Base-by-base conservation (phyloP, 2,888 invertebrate genomes). In the Mesorhabditis spiculigera region DNA sequence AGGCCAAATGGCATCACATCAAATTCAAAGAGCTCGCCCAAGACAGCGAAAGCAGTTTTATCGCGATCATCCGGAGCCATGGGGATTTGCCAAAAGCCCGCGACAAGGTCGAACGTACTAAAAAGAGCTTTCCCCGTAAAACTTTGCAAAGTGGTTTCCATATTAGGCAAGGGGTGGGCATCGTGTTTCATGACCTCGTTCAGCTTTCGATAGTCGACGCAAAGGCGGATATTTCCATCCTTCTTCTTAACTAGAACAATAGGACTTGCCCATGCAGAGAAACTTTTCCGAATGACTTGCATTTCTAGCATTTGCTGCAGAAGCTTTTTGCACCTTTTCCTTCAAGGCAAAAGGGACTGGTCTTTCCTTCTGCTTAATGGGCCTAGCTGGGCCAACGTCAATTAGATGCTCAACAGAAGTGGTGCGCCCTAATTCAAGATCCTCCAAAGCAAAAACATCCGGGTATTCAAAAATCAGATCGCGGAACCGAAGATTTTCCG, bases 11-110 rank as follows among this genome's bases (percentile, higher is more conserved):
- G n/a, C n/a, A n/a, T n/a, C n/a, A n/a, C 75, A 5, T 70, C 67
- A 68, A 73, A 84, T 64, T 83, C 71, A 62, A 68, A 85, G 28
- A 74, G 75, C 4, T 79, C 75, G 5, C 50, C 64, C 4, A 70
- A 43, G 4, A 75, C 73, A 0, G 74, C 44, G 64, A 84, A 81
- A 8, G 81, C 81, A 5, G 82, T 78, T 43, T 78, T 81, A 6
- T 69, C 68, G 16, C 68, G 72, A 1, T 73, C 68, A 0, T 74
- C 70, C 50, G 75, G 71, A 1, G 61, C 65, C 62, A 84, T 45
- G 8, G 43, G 50, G 0, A 80, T 69, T 43, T 83, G 81, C 76
- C 78, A 80, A 69, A 73, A 82, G 0, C n/a, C n/a, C n/a, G n/a
- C n/a, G n/a, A n/a, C n/a, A n/a, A n/a, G n/a, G n/a, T n/a, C n/a